These are phyloP conservation scores for Leptopilina myrica DNA, from an alignment of 2,888 invertebrate genomes.

Conservation along the genomic window DNA sequence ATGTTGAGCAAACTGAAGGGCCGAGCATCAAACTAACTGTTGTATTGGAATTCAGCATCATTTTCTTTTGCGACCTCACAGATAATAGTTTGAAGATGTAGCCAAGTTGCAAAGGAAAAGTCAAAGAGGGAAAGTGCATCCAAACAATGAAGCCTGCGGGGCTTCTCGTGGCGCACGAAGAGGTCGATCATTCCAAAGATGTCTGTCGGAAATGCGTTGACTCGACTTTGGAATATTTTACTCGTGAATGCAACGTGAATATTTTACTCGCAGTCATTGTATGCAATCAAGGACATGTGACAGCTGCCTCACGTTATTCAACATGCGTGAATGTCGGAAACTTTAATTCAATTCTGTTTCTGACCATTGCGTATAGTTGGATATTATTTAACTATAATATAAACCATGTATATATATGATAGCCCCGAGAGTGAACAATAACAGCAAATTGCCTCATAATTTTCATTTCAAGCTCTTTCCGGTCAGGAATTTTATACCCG, in stretches of 20 bases:
- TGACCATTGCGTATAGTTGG: background rate
- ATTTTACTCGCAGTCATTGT: background rate
- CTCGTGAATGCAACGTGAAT: background rate
- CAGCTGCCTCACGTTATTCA: too few species aligned
- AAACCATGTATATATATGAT: background rate
- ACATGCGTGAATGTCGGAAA: too few species aligned
- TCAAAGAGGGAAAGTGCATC: background rate
- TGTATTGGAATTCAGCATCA: too few species aligned
- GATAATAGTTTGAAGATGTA: too few species aligned
- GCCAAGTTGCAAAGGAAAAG: background rate
- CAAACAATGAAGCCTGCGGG: conserved; percentile 21
- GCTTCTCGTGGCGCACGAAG: background rate
- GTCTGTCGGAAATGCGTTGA: background rate
- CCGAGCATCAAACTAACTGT: too few species aligned
- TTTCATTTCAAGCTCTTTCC: background rate
- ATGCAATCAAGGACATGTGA: too few species aligned
- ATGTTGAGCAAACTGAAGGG: too few species aligned
- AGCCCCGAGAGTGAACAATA: background rate
- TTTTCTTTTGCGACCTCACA: too few species aligned
- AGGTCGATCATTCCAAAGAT: conserved; percentile 6
- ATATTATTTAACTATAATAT: background rate
- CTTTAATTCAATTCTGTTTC: too few species aligned
- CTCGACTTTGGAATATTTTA: background rate
- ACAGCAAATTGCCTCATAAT: background rate
- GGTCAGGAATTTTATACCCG: background rate